Percentiles rank a stretch among this genome's conserved stretches.
phyloP scores from a whole-genome alignment of 1,140 invertebrate species.

The Orchesella cincta region DNA sequence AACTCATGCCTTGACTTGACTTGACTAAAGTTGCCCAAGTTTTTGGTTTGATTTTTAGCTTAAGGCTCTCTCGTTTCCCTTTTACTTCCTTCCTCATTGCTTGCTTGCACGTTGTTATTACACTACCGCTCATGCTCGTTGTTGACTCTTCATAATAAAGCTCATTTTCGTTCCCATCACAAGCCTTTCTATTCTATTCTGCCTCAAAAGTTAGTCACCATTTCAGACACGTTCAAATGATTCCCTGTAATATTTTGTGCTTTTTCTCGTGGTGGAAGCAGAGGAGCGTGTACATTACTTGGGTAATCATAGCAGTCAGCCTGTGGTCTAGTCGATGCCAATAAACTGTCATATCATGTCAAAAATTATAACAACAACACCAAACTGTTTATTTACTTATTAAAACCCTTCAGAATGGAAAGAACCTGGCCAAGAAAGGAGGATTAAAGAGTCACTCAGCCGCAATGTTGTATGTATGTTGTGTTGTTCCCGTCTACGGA shows the following conservation, averaged over 20 bases:
- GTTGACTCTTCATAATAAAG: constrained; percentile 10
- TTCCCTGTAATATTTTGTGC: not conserved
- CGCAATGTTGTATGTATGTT: no score
- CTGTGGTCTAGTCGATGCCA: constrained; percentile 26
- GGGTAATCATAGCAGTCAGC: not conserved
- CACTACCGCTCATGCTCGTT: not conserved
- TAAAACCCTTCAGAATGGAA: not conserved
- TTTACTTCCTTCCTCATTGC: constrained; percentile 3
- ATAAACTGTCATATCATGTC: constrained; percentile 30
- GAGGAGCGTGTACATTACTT: not conserved
- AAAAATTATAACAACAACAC: constrained; percentile 23
- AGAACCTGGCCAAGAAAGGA: not conserved
- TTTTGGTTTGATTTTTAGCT: not conserved
- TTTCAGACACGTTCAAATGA: not conserved
- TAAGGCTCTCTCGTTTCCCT: constrained; percentile 5
- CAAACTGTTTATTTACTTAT: constrained; percentile 23
- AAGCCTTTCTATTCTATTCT: not conserved
- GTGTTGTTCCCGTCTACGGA: no score
- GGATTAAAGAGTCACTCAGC: not conserved
- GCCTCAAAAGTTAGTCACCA: not conserved
- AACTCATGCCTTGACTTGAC: not conserved
- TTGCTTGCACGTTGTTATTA: constrained; percentile 6
- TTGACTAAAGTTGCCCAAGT: not conserved
- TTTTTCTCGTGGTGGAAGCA: not conserved
- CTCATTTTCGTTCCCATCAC: constrained; percentile 13